Evolutionary conservation across 2,888 invertebrate genomes (phyloP).

Genomic region (Corythucha ciliata): DNA sequence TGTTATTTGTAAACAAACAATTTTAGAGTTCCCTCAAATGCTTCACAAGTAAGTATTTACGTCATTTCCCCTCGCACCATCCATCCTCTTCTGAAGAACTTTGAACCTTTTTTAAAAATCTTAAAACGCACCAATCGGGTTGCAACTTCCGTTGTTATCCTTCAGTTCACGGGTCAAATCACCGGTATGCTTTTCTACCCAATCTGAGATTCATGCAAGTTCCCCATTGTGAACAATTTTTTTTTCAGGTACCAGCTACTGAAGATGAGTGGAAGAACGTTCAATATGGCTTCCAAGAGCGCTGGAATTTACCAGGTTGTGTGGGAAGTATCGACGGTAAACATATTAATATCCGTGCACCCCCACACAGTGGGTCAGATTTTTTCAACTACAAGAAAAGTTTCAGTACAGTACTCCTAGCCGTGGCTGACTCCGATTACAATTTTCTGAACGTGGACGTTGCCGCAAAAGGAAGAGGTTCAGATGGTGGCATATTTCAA

Average conservation of each 20-base stretch:
- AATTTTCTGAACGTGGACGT: slow-evolving; percentile 22
- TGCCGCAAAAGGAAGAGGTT: slow-evolving; percentile 19
- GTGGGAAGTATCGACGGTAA: slow-evolving; percentile 21
- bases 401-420: slow-evolving; percentile 15
- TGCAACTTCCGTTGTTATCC: no score
- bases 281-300: slow-evolving; percentile 15
- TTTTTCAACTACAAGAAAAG: slow-evolving; percentile 21
- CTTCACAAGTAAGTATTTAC: no score
- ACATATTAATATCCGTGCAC: slow-evolving; percentile 17
- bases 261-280: slow-evolving; percentile 23
- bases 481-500: slow-evolving; percentile 17
- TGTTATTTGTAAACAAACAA: no score
- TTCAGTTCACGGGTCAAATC: no score
- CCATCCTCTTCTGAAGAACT: no score
- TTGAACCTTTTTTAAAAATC: no score
- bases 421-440: slow-evolving; percentile 13
- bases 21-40: no score
- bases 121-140: no score
- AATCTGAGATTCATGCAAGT: no score
- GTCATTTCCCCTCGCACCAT: no score
- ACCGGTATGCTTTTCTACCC: no score
- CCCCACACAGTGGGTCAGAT: slow-evolving; percentile 15
- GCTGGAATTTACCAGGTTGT: slow-evolving; percentile 26
- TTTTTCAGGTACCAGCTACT: slow-evolving; percentile 21
- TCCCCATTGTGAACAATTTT: background rate